A percentile compares a stretch with the other conserved stretches of the same genome.
phyloP scores from a whole-genome alignment of 2,113 vertebrate genomes.

The Taurulus bubalis region DNA sequence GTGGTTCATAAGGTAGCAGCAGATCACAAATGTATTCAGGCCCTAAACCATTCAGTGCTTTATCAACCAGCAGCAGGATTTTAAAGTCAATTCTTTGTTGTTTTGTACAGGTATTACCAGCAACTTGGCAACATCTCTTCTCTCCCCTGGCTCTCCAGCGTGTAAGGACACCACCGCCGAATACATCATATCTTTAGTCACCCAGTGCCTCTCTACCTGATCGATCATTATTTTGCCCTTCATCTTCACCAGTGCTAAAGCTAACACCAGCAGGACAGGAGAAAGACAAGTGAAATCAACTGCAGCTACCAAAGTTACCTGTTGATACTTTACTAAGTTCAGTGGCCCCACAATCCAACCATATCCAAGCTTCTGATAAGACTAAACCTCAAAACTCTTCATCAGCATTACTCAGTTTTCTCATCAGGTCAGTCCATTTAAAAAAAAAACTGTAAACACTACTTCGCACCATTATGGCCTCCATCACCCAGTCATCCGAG shows the following conservation, averaged over 20 bases:
- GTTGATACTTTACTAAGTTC: background rate
- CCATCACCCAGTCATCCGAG: constrained; percentile 71
- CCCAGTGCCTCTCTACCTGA: constrained; percentile 70
- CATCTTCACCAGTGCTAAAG: constrained; percentile 56
- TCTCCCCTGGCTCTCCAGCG: constrained; percentile 81
- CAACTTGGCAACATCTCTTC: constrained; percentile 71
- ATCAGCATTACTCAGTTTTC: constrained; percentile 43
- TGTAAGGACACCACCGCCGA: constrained; percentile 52
- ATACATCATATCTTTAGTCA: constrained; percentile 59
- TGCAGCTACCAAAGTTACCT: constrained; percentile 46
- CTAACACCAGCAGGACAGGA: constrained; percentile 62
- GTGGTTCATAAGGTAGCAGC: too few species aligned
- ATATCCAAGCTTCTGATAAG: background rate
- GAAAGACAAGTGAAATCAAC: background rate
- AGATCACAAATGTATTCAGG: too few species aligned
- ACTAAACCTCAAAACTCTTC: background rate
- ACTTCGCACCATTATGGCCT: constrained; percentile 76
- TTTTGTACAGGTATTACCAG: constrained; percentile 74
- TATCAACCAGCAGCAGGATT: too few species aligned
- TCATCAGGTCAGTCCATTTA: background rate
- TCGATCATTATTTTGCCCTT: background rate
- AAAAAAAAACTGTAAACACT: constrained; percentile 11
- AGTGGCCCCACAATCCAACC: background rate
- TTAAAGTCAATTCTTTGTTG: too few species aligned
- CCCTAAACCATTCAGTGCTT: too few species aligned